Conservation (phyloP, 2,888 invertebrate genomes). For the Steromphala cineraria region DNA sequence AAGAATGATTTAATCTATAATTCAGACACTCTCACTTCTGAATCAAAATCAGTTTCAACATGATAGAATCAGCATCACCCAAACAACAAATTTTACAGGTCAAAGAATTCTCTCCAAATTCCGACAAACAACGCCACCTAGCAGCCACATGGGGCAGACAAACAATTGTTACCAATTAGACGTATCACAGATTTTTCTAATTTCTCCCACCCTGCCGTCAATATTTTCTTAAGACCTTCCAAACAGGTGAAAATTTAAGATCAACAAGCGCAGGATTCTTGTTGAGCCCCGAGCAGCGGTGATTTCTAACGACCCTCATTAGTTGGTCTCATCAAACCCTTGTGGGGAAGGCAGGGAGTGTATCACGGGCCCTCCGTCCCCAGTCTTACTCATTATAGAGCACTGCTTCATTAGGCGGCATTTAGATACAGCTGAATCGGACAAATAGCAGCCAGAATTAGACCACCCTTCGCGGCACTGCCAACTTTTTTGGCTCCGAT, state of each 20-base stretch:
- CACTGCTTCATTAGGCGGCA: constrained; percentile 26
- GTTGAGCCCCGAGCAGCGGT: neutral
- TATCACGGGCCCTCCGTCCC: neutral
- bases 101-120: neutral
- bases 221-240: neutral
- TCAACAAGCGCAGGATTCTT: neutral
- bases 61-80: too few relatives aligned
- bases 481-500: neutral
- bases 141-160: neutral
- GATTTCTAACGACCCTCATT: constrained; percentile 25
- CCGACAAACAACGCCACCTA: neutral
- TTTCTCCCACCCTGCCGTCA: neutral
- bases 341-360: neutral
- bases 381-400: constrained; percentile 13
- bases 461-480: neutral
- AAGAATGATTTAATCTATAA: too few relatives aligned
- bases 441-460: constrained; percentile 3
- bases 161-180: neutral
- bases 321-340: neutral
- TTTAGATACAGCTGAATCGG: constrained; percentile 23
- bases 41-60: too few relatives aligned
- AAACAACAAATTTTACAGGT: too few relatives aligned
- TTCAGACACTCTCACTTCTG: too few relatives aligned
- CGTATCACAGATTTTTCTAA: neutral
- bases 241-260: constrained; percentile 4